Conservation (phyloP, 2,113 vertebrate genomes). For the Porphyrio hochstetteri region DNA sequence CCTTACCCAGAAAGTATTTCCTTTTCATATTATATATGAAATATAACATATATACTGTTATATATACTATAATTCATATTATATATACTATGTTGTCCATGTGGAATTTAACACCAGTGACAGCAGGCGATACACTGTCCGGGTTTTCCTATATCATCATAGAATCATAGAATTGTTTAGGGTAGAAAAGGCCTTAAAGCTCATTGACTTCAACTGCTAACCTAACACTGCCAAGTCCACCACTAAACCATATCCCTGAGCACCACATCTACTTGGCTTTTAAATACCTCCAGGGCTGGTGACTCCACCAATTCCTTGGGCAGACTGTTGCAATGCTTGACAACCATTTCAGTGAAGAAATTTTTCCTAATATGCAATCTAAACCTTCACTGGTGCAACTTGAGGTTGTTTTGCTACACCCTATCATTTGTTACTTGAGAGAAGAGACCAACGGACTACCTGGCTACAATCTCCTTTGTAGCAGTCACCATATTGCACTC, state of each 20-base stretch:
- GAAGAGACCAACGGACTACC: not conserved
- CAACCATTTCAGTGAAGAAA: not conserved
- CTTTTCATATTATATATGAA: not conserved
- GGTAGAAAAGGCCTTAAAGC: not conserved
- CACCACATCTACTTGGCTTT: not conserved
- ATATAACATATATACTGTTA: too few relatives aligned
- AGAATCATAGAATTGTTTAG: not conserved
- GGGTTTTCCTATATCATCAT: not conserved
- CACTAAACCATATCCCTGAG: not conserved
- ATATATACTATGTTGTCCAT: not conserved
- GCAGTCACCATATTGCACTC: too few relatives aligned
- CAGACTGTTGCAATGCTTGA: not conserved
- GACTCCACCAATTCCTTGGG: not conserved
- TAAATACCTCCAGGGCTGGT: not conserved
- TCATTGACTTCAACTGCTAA: not conserved
- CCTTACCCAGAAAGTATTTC: not conserved
- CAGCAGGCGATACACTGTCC: not conserved
- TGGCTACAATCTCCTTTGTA: not conserved
- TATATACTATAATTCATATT: too few relatives aligned
- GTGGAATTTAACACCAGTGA: not conserved
- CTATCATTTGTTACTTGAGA: too few relatives aligned
- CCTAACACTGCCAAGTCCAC: not conserved
- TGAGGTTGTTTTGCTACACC: not conserved
- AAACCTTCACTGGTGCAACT: not conserved
- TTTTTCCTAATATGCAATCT: not conserved